Evolutionary conservation across 2,888 invertebrate genomes (phyloP).

Genomic region (Ecliptopera silaceata): DNA sequence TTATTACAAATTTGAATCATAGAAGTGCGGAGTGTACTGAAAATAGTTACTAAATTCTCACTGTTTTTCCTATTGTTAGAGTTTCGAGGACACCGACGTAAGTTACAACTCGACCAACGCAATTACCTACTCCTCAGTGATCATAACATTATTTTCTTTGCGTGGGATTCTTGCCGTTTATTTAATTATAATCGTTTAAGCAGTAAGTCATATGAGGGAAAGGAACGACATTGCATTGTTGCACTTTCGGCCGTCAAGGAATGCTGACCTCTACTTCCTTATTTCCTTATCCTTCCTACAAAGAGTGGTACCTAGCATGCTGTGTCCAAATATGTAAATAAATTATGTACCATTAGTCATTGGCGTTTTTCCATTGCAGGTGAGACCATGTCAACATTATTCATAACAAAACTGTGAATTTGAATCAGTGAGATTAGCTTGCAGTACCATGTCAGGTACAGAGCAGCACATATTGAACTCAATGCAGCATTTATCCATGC

Average conservation of each 20-base stretch:
- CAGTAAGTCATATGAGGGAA: not conserved
- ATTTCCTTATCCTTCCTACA: conserved; percentile 28
- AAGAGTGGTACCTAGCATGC: conserved; percentile 28
- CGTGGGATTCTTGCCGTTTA: conserved; percentile 71
- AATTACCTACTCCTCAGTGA: conserved; percentile 46
- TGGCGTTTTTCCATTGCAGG: conserved; percentile 54
- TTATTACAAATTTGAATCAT: not conserved
- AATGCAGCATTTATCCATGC: conserved; percentile 79
- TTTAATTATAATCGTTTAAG: conserved; percentile 16
- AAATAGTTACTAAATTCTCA: not conserved
- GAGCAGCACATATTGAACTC: conserved; percentile 80
- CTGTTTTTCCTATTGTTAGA: conserved; percentile 34
- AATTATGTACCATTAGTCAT: conserved; percentile 34
- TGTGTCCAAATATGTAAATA: conserved; percentile 11
- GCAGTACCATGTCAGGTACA: conserved; percentile 81
- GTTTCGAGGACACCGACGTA: conserved; percentile 57
- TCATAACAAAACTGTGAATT: conserved; percentile 47
- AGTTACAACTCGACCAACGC: conserved; percentile 45
- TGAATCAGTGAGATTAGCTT: conserved; percentile 38
- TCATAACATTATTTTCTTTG: conserved; percentile 60
- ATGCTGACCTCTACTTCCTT: conserved; percentile 33
- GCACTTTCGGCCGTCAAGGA: conserved; percentile 21
- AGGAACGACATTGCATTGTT: conserved; percentile 11
- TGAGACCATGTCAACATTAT: conserved; percentile 63
- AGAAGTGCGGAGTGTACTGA: not conserved